Percentiles rank a stretch among this genome's conserved stretches.
Conservation (phyloP, 2,797 vertebrate genomes). For the Kryptopterus vitreolus region DNA sequence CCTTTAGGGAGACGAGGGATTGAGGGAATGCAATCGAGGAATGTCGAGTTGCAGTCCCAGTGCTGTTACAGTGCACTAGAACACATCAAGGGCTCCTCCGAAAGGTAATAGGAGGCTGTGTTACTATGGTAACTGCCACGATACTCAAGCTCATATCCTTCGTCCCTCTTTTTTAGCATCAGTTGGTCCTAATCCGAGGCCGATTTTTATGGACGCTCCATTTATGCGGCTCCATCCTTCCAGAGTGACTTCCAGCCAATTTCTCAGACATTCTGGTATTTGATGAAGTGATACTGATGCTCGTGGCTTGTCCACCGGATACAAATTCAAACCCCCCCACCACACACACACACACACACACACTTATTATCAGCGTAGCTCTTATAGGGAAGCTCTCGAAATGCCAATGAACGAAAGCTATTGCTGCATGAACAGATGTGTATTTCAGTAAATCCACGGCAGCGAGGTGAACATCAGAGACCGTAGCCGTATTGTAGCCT, state of each 20-base stretch:
- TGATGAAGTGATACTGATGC: background rate
- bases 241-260: background rate
- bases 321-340: too few species aligned
- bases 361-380: conserved; percentile 3
- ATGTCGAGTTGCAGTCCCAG: conserved; percentile 24
- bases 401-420: background rate
- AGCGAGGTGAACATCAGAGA: conserved; percentile 13
- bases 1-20: conserved; percentile 61
- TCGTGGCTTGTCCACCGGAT: background rate
- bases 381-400: background rate
- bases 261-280: background rate
- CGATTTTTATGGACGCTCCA: background rate
- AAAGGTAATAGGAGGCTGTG: conserved; percentile 19
- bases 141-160: conserved; percentile 1
- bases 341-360: too few species aligned
- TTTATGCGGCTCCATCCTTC: background rate
- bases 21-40: background rate
- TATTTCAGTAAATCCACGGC: conserved; percentile 8
- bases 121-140: conserved; percentile 45
- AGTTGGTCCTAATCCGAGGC: background rate
- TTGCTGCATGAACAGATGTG: background rate
- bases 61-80: background rate
- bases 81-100: background rate
- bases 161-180: background rate
- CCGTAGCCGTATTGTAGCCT: conserved; percentile 28